A percentile compares a stretch with the other conserved stretches of the same genome.
phyloP scores from a whole-genome alignment of 2,113 vertebrate genomes.

The Mus pahari region DNA sequence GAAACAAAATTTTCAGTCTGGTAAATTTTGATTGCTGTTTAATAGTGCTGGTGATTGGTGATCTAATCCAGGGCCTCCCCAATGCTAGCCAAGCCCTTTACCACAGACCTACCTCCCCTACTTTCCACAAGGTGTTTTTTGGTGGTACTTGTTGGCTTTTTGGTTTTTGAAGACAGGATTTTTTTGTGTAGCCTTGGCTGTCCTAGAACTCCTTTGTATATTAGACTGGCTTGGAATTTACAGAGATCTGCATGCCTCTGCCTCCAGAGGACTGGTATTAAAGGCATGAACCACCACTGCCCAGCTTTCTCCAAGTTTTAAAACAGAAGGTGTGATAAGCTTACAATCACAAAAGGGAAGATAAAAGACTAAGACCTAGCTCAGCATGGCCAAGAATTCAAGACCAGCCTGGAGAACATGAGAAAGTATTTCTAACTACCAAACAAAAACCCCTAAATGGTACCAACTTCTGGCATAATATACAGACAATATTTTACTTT shows the following conservation, averaged over 20 bases:
- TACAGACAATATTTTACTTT: constrained; percentile 1
- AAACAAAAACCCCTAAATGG: not conserved
- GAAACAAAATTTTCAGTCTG: constrained; percentile 72
- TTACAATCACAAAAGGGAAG: constrained; percentile 26
- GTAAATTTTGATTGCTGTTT: not conserved
- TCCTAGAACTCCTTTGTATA: not conserved
- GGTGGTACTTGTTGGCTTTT: too few species aligned
- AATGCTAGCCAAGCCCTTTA: not conserved
- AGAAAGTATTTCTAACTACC: not conserved
- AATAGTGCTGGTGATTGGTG: not conserved
- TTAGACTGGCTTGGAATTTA: not conserved
- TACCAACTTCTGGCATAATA: not conserved
- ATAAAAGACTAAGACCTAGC: not conserved
- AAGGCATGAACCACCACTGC: not conserved
- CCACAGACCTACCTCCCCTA: not conserved
- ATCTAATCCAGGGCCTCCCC: not conserved
- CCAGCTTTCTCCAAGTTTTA: not conserved
- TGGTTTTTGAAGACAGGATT: not conserved
- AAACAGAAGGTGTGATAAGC: not conserved
- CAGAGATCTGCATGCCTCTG: not conserved
- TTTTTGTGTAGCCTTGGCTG: not conserved
- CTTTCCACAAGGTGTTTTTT: not conserved
- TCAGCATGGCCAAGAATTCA: not conserved
- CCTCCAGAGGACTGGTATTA: not conserved
- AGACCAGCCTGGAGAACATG: not conserved